Evolutionary conservation across 2,888 invertebrate genomes (phyloP), one percentile per base, ranked within the genome.

Genomic region (Pachydiplax longipennis): DNA sequence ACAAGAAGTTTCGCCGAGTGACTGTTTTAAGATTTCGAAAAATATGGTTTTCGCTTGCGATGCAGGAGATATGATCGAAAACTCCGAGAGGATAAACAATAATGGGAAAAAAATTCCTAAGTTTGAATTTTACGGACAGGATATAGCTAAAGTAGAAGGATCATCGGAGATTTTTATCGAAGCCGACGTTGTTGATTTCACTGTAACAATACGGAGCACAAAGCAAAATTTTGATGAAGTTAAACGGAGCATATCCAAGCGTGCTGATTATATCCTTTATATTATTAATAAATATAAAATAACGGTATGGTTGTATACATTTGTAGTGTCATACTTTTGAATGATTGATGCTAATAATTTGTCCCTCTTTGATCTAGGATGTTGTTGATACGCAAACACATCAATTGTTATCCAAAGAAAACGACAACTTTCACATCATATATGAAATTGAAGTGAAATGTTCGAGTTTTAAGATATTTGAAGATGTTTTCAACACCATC

Each of bases 171-270:
- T 87, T 5, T 58, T 65, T n/a, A n/a, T 87, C 5, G 87, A 87
- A n/a, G 87, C 87, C 6, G 87, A 87, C n/a, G n/a, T 87, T 22
- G 12, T 87, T 61, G 61, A 87, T n/a, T 87, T 87, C 37, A 61
- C 37, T 35, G 37, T 87, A 61, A 37, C 61, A 87, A 37, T 87
- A 35, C 37, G 61, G 31, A 87, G 35, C 35, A 61, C 37, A 4
- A 58, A 37, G 8, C 13, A 58, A 3, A 61, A 58, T 12, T 58
- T 87, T 10, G 87, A 87, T 40, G 87, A 87, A 37, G 87, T 87
- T 18, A 87, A 87, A 31, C 15, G 25, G 13, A 87, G 87, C n/a
- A 53, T 65, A 12, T 65, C 37, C n/a, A 87, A 87, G 13, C 58
- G 87, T 8, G 40, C 61, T 40, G 58, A 87, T 10, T 87, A 87